phyloP scores from a whole-genome alignment of 2,888 invertebrate genomes.

The Microctonus hyperodae region DNA sequence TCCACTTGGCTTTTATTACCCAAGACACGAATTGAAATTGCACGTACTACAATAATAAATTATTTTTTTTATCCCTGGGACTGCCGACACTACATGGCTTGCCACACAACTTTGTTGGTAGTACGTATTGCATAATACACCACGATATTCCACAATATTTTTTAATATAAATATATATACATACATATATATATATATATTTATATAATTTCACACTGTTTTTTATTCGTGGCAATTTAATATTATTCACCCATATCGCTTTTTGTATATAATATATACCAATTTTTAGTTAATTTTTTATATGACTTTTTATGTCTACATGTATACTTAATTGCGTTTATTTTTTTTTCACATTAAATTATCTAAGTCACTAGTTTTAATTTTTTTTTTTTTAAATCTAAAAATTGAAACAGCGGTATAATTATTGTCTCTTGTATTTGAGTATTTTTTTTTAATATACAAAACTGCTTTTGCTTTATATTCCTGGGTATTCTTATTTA shows the following conservation, averaged over 20 bases:
- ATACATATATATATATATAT: conserved; percentile 41
- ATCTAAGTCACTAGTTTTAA: conserved; percentile 26
- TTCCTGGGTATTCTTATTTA: conserved; percentile 24
- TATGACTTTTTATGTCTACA: conserved; percentile 39
- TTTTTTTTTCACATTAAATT: conserved; percentile 11
- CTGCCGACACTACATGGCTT: conserved; percentile 50
- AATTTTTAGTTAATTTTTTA: conserved; percentile 50
- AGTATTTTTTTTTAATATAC: conserved; percentile 35
- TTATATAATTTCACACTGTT: conserved; percentile 39
- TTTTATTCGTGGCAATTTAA: conserved; percentile 33
- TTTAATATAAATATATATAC: conserved; percentile 36
- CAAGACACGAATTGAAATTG: conserved; percentile 25
- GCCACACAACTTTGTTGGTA: conserved; percentile 39
- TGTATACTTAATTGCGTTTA: conserved; percentile 34
- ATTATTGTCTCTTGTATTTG: conserved; percentile 61
- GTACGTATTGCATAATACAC: conserved; percentile 56
- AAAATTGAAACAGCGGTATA: conserved; percentile 56
- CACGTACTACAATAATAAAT: conserved; percentile 12
- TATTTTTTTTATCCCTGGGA: conserved; percentile 36
- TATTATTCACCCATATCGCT: conserved; percentile 23
- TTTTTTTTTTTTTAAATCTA: conserved; percentile 46
- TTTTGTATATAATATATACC: conserved; percentile 42
- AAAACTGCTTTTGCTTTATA: conserved; percentile 12
- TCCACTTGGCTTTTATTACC: conserved; percentile 8
- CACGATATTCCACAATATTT: conserved; percentile 6